Evolutionary conservation across 2,797 vertebrate genomes (phyloP), one percentile per base, ranked within the genome.

Genomic region (Pangasius mekongensis): DNA sequence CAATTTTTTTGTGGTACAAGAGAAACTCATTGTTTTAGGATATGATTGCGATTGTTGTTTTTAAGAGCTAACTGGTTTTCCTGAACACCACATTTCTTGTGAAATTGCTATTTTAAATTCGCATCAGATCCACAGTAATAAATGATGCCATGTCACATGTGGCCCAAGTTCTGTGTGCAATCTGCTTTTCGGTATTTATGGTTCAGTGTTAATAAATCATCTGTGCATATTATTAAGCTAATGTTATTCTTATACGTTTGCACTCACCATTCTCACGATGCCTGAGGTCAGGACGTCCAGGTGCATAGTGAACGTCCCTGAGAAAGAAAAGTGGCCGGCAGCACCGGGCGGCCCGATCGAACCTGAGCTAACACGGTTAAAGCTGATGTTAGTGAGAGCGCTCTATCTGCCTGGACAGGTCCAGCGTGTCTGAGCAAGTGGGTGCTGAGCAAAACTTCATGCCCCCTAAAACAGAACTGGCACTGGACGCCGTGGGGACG

Each of bases 181-280:
- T 60, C 58, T 16, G 3, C 54, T 54, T 54, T 54, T 54, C 3
- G 3, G 14, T 54, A 16, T 54, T 3, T 13, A 52, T 52, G 43
- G 43, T 43, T 43, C 43, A 52, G 58, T 24, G 22, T 60, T 60
- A 60, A 60, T 24, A 58, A 58, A 58, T 5, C 47, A 9, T 49
- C 47, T 49, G 60, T 62, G 66, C 0, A 66, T 66, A 18, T 36
- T 69, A 69, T 69, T 36, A 20, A 69, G 36, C 67, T 24, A 24
- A 30, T 11, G 36, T 43, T 43, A 43, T 3, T 47, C 22, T 2
- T 14, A 76, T 6, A 76, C 13, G 7, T 27, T 13, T 64, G 33
- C 73, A 93, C 93, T 92, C 90, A 92, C 91, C 90, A 90, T 83
- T 83, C 83, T 24, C 64, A 81, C 66, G 22, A 81, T 77, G 64